phyloP scores from a whole-genome alignment of 2,797 vertebrate genomes.

The Pterois miles region DNA sequence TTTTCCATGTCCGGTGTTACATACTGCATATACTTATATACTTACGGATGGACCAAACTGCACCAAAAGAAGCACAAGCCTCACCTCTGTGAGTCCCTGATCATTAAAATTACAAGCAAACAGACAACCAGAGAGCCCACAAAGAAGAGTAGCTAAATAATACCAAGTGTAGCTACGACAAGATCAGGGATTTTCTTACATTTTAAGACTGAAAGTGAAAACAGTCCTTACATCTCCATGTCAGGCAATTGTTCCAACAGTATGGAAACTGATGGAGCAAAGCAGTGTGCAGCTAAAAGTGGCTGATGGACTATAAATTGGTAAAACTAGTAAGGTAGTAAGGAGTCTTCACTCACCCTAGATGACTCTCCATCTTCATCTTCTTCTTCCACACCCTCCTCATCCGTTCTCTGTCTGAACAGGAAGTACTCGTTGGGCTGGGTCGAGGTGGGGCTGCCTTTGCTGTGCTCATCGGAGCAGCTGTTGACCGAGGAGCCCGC shows the following conservation, averaged over 20 bases:
- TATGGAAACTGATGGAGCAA: background rate
- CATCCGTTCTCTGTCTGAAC: conserved; percentile 83
- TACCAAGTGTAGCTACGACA: background rate
- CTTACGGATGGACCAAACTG: too few relatives aligned
- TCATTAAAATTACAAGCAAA: background rate
- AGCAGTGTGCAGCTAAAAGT: background rate
- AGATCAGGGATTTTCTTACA: background rate
- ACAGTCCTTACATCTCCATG: background rate
- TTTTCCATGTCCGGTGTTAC: background rate
- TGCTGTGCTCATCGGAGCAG: conserved; percentile 93
- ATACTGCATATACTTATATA: too few relatives aligned
- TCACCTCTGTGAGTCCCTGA: background rate
- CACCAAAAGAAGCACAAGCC: background rate
- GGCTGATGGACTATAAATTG: background rate
- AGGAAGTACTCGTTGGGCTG: conserved; percentile 96
- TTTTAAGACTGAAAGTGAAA: background rate
- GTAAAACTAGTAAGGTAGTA: background rate
- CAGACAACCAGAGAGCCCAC: background rate
- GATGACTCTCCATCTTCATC: conserved; percentile 69
- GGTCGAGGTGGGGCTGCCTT: conserved; percentile 87
- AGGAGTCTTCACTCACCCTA: conserved; percentile 47
- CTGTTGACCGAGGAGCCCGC: conserved; percentile 93
- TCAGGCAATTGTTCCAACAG: background rate
- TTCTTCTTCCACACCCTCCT: conserved; percentile 74
- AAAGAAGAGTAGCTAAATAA: background rate